phyloP scores from a whole-genome alignment of 2,888 invertebrate species.

The Calephelis perditalis region DNA sequence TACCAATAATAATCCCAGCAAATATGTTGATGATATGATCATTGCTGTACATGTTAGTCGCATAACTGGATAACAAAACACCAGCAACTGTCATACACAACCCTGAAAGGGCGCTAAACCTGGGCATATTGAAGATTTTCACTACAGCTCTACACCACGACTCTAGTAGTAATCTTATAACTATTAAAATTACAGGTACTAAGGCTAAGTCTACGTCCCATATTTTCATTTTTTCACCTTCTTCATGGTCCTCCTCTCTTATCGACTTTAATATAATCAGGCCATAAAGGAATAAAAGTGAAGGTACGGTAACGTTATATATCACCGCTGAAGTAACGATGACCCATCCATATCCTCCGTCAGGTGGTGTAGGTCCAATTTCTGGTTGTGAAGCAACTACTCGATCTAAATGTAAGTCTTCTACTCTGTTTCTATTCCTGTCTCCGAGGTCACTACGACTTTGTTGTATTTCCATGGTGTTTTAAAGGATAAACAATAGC shows the following conservation, averaged over 20 bases:
- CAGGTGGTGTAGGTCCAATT: constrained; percentile 81
- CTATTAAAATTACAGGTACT: constrained; percentile 79
- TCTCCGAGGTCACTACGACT: constrained; percentile 34
- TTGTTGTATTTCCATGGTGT: constrained; percentile 49
- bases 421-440: constrained; percentile 44
- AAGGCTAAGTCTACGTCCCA: constrained; percentile 79
- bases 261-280: constrained; percentile 73
- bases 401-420: constrained; percentile 74
- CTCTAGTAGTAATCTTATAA: constrained; percentile 77
- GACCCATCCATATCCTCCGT: constrained; percentile 83
- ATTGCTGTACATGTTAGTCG: constrained; percentile 60
- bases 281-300: constrained; percentile 74
- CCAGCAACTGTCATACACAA: constrained; percentile 79
- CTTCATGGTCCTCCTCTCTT: constrained; percentile 64
- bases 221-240: constrained; percentile 55
- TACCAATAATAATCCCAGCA: constrained; percentile 74
- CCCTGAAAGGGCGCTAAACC: constrained; percentile 76
- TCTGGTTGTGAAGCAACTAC: constrained; percentile 81
- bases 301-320: constrained; percentile 80
- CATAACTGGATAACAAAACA: constrained; percentile 71
- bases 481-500: constrained; percentile 42
- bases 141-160: constrained; percentile 79
- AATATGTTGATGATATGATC: constrained; percentile 69
- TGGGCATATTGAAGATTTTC: constrained; percentile 76
- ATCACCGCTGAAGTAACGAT: constrained; percentile 77